phyloP scores from a whole-genome alignment of 2,888 invertebrate genomes.

The Plagodis pulveraria region DNA sequence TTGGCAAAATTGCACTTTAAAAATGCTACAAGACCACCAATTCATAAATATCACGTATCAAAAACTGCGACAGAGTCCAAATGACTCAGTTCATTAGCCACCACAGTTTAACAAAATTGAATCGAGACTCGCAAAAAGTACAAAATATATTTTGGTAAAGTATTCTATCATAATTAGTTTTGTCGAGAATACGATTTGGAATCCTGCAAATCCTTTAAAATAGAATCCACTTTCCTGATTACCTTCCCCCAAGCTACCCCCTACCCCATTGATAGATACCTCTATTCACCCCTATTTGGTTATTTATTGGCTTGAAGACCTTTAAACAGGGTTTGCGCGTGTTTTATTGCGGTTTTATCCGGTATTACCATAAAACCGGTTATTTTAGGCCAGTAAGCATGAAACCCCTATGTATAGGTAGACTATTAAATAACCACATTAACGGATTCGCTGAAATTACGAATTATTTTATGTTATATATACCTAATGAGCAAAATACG shows the following conservation, averaged over 20 bases:
- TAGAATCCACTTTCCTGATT: slow-evolving; percentile 67
- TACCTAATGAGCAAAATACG: too few relatives aligned
- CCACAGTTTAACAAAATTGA: not conserved
- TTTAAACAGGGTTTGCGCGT: slow-evolving; percentile 18
- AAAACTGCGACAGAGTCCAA: not conserved
- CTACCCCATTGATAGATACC: slow-evolving; percentile 36
- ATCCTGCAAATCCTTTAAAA: slow-evolving; percentile 50
- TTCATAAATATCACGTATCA: too few relatives aligned
- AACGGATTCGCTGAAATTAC: too few relatives aligned
- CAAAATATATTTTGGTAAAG: not conserved
- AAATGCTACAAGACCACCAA: too few relatives aligned
- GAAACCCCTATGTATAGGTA: too few relatives aligned
- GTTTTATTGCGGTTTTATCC: slow-evolving; percentile 27
- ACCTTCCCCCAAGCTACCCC: slow-evolving; percentile 27
- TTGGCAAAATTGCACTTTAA: too few relatives aligned
- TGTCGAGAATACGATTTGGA: slow-evolving; percentile 39
- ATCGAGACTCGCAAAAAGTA: not conserved
- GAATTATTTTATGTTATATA: too few relatives aligned
- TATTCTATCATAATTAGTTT: slow-evolving; percentile 41
- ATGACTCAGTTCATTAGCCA: not conserved
- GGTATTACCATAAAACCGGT: slow-evolving; percentile 15
- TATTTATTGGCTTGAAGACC: slow-evolving; percentile 41
- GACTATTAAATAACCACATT: too few relatives aligned
- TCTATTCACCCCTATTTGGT: slow-evolving; percentile 37
- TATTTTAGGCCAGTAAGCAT: not conserved